These are phyloP conservation scores for Ibycter americanus DNA, from an alignment of 2,797 vertebrate genomes.

Conservation along the genomic window DNA sequence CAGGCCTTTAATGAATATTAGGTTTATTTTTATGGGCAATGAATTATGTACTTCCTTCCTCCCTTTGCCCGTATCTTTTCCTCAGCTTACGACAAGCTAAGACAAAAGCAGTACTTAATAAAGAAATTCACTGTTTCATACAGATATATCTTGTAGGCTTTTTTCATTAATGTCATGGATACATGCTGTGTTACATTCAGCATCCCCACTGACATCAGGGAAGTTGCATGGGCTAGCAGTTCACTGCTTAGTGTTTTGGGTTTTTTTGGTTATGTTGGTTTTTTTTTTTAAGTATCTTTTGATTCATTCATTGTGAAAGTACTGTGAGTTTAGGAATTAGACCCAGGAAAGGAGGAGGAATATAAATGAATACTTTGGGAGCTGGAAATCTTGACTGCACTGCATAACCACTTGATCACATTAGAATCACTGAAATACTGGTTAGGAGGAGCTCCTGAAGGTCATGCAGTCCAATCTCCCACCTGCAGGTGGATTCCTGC, in stretches of 20 bases:
- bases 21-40: neutral
- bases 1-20: neutral
- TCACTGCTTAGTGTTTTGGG: neutral
- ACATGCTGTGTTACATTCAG: neutral
- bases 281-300: neutral
- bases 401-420: neutral
- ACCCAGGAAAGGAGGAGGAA: neutral
- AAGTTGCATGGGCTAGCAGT: neutral
- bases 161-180: neutral
- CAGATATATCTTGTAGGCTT: fast-evolving
- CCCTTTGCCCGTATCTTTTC: neutral
- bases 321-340: neutral
- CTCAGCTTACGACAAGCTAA: neutral
- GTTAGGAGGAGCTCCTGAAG: neutral
- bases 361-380: neutral
- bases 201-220: neutral
- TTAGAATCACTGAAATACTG: neutral
- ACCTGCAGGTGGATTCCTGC: neutral
- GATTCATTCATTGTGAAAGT: neutral
- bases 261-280: neutral
- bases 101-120: neutral
- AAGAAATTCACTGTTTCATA: neutral
- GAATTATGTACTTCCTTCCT: neutral
- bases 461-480: neutral
- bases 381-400: neutral